Evolutionary conservation across 2,797 vertebrate genomes (phyloP).

Genomic region (Intellagama lesueurii): DNA sequence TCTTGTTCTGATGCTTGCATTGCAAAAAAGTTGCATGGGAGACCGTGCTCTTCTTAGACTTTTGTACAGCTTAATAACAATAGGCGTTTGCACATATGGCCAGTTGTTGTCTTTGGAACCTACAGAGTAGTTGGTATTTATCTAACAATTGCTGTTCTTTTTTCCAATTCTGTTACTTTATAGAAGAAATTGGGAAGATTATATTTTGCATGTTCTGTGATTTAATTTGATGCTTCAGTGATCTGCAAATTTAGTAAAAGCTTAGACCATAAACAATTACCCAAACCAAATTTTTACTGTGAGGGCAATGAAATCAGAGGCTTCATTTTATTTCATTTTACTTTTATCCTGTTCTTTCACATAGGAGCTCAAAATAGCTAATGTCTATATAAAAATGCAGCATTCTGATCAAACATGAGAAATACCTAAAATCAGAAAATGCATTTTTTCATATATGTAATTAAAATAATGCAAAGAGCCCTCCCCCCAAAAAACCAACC

Average conservation of each 20-base stretch:
- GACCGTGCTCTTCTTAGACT: neutral
- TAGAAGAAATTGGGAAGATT: neutral
- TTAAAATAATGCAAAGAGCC: neutral
- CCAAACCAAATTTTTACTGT: neutral
- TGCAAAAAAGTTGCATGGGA: neutral
- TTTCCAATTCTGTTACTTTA: neutral
- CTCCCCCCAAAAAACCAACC: no score
- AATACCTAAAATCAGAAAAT: neutral
- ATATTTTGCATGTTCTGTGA: neutral
- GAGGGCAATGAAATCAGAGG: neutral
- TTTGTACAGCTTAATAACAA: neutral
- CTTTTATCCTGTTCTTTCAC: neutral
- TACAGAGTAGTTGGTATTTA: neutral
- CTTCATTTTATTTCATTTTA: no score
- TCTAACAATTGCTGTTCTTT: neutral
- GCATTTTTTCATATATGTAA: neutral
- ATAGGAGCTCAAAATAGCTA: neutral
- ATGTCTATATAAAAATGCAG: neutral
- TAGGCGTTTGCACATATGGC: neutral
- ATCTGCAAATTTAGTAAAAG: neutral
- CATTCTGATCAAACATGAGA: neutral
- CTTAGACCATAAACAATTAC: neutral
- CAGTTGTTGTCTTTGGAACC: neutral
- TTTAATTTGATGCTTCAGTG: neutral
- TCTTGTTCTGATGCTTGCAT: no score